Conservation (phyloP, 2,113 vertebrate species). For the Oryzias javanicus region DNA sequence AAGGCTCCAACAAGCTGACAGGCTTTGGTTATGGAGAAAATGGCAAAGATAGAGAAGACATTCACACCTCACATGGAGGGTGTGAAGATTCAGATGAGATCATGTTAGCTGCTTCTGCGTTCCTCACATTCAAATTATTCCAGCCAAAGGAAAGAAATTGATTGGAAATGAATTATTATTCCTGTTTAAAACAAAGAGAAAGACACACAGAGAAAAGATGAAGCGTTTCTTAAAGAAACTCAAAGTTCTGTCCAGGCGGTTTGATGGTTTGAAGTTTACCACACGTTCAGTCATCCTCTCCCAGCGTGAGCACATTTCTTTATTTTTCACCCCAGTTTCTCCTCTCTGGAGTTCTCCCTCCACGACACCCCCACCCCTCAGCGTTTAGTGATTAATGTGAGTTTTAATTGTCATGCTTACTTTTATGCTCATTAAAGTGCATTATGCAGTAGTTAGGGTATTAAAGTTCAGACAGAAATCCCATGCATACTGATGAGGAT, state of each 20-base stretch:
- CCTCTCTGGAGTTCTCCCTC: constrained; percentile 37
- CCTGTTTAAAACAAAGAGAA: constrained; percentile 21
- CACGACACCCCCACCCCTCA: constrained; percentile 55
- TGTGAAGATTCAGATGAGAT: constrained; percentile 21
- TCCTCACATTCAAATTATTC: constrained; percentile 27
- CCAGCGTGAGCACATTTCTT: background rate
- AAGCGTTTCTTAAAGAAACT: constrained; percentile 2
- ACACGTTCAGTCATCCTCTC: constrained; percentile 4
- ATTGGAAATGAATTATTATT: background rate
- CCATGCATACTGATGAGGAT: constrained; percentile 89
- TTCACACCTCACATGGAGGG: constrained; percentile 3
- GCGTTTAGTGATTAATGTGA: constrained; percentile 84
- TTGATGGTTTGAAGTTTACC: background rate
- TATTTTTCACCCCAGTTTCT: constrained; percentile 26
- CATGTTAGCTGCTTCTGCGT: constrained; percentile 37
- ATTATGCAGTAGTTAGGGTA: constrained; percentile 84
- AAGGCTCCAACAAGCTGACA: background rate
- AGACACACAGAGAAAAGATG: constrained; percentile 2
- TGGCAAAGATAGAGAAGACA: background rate
- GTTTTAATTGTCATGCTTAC: constrained; percentile 85
- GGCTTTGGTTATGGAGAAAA: background rate
- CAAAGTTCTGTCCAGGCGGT: constrained; percentile 1
- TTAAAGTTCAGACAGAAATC: constrained; percentile 88
- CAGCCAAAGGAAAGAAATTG: background rate
- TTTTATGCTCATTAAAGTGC: constrained; percentile 84